Evolutionary conservation across 1,140 invertebrate species (phyloP), one percentile per base, ranked within the genome.

Genomic region (Tetraneura akinire): DNA sequence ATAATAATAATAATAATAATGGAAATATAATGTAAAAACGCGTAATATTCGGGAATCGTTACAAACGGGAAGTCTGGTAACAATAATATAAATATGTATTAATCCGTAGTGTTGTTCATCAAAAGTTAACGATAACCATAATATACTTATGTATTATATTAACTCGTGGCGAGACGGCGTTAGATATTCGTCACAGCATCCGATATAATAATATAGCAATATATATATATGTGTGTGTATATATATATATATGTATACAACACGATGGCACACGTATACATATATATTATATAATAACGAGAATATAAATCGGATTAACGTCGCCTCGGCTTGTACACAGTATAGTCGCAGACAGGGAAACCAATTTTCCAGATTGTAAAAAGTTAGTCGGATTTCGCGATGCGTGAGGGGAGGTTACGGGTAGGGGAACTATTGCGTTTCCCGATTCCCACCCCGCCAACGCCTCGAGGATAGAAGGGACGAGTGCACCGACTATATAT

Each of bases 311-410:
- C 73, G 21, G 53, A 76, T 76, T 76, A 55, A 57, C 51, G 14
- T 8, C 21, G 51, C 10, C 8, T 51, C n/a, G 14, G n/a, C n/a
- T n/a, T n/a, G n/a, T n/a, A n/a, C n/a, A 23, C 37, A 68, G 37
- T 32, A 60, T 6, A 62, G 14, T 51, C 23, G 21, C 42, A 73
- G 23, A 71, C 49, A 26, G 73, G 32, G n/a, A 60, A 57, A 76
- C 73, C 73, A 76, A 76, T 76, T 60, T 76, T 76, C 73, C 37
- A 45, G 73, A 60, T 76, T 60, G 53, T 76, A 76, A 76, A 76
- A 76, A 76, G 73, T 76, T 74, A 74, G 51, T 13, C 70, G 26
- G 45, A 16, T 64, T 64, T 5, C 26, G 57, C 14, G 57, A 23
- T 60, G 21, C 14, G 23, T 62, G 57, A 5, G 23, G 57, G 23